Conservation (phyloP, 1,140 invertebrate genomes). For the Amphibalanus amphitrite region DNA sequence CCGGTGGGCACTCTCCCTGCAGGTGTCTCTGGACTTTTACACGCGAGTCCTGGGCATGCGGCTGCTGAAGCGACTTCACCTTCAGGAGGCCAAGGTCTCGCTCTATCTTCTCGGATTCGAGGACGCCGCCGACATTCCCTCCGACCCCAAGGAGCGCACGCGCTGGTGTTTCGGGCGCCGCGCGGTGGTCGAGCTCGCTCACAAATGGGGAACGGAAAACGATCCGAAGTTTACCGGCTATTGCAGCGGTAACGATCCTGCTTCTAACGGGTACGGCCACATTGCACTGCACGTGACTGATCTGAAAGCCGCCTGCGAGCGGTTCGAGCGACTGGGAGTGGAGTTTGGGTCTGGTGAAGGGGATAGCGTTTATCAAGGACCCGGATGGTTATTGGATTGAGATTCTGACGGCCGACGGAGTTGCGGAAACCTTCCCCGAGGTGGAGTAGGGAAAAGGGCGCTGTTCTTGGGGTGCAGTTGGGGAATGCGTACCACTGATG, state of each 20-base stretch:
- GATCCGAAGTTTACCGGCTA: conserved; percentile 52
- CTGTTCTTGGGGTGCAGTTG: too few relatives aligned
- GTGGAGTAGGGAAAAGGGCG: too few relatives aligned
- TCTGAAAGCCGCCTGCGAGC: conserved; percentile 63
- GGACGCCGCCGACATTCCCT: conserved; percentile 47
- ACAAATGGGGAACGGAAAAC: conserved; percentile 86
- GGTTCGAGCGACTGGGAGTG: conserved; percentile 69
- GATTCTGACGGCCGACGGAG: conserved; percentile 42
- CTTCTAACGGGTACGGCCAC: conserved; percentile 64
- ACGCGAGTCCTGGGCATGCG: conserved; percentile 78
- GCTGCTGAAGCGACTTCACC: conserved; percentile 69
- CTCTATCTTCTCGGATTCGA: conserved; percentile 89
- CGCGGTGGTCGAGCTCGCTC: conserved; percentile 80
- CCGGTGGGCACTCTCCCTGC: too few relatives aligned
- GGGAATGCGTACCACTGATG: too few relatives aligned
- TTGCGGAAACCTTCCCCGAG: too few relatives aligned
- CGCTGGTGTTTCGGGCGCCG: conserved; percentile 63
- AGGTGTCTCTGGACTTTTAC: conserved; percentile 65
- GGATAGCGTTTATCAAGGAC: conserved; percentile 82
- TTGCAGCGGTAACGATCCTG: conserved; percentile 73
- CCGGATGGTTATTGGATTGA: conserved; percentile 96
- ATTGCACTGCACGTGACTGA: conserved; percentile 83
- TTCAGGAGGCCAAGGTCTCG: conserved; percentile 74
- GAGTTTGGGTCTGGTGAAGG: conserved; percentile 68
- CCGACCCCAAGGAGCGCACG: conserved; percentile 43